Conservation (phyloP, 2,113 vertebrate species). For the Ptychochromis oligacanthus region DNA sequence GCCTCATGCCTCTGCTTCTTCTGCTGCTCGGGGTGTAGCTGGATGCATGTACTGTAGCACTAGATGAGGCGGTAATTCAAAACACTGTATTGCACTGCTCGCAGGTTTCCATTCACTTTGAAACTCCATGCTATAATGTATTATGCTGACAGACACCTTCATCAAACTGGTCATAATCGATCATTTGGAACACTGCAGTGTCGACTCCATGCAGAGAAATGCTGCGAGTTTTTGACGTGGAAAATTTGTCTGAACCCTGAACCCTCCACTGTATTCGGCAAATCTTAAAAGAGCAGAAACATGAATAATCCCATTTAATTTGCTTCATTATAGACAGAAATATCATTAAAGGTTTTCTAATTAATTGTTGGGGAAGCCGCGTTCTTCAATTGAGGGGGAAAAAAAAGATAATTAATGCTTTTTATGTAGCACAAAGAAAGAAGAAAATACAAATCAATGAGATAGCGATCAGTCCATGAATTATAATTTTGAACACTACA, state of each 20-base stretch:
- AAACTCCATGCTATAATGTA: slow-evolving; percentile 33
- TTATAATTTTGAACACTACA: slow-evolving; percentile 8
- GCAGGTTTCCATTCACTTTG: slow-evolving; percentile 38
- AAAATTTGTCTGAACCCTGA: slow-evolving; percentile 54
- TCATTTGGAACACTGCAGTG: slow-evolving; percentile 43
- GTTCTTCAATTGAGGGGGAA: background rate
- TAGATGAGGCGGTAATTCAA: slow-evolving; percentile 25
- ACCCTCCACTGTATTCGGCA: slow-evolving; percentile 4
- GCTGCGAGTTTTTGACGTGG: slow-evolving; percentile 31
- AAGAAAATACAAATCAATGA: slow-evolving; percentile 30
- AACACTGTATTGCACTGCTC: slow-evolving; percentile 25
- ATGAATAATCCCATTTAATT: slow-evolving; percentile 24
- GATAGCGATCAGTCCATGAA: slow-evolving; percentile 43
- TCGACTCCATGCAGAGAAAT: slow-evolving; percentile 32
- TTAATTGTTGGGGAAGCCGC: slow-evolving; percentile 7
- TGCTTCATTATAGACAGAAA: slow-evolving; percentile 8
- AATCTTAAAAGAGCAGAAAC: slow-evolving; percentile 26
- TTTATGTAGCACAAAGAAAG: slow-evolving; percentile 13
- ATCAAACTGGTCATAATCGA: slow-evolving; percentile 60
- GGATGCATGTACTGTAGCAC: background rate
- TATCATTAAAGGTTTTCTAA: slow-evolving; percentile 15
- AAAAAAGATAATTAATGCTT: slow-evolving; percentile 4
- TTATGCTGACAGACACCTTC: slow-evolving; percentile 62
- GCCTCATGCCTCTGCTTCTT: slow-evolving; percentile 9
- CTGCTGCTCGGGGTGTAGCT: background rate